Conservation (phyloP, 1,140 invertebrate genomes). For the Drosophila parabipectinata region DNA sequence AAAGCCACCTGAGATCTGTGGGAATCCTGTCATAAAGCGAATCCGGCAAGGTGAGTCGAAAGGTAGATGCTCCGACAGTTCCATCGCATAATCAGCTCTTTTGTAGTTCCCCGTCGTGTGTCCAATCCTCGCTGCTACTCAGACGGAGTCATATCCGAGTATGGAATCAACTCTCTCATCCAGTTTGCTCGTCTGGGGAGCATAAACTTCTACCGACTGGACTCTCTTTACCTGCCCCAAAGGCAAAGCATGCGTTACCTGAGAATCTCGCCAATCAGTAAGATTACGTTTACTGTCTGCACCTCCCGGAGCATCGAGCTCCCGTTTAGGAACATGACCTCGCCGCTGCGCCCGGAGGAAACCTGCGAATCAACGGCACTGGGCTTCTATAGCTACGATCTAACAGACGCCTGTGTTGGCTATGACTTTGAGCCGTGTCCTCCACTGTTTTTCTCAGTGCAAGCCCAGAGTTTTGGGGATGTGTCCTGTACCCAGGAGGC, state of each 20-base stretch:
- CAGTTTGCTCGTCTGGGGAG: constrained; percentile 86
- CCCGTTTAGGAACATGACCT: constrained; percentile 69
- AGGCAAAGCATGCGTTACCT: constrained; percentile 84
- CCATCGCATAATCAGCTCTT: too few relatives aligned
- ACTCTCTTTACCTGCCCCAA: constrained; percentile 88
- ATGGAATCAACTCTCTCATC: constrained; percentile 74
- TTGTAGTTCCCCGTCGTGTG: constrained; percentile 87
- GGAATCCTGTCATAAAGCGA: constrained; percentile 61
- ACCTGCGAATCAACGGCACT: constrained; percentile 65
- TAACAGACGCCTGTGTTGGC: constrained; percentile 86
- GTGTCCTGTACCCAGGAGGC: constrained; percentile 79
- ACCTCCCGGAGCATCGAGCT: constrained; percentile 84
- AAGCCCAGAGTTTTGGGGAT: constrained; percentile 75
- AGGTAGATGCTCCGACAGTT: not conserved
- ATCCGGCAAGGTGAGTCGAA: constrained; percentile 70
- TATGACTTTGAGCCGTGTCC: constrained; percentile 85
- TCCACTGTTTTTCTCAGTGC: constrained; percentile 87
- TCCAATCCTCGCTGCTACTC: constrained; percentile 87
- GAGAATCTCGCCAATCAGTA: constrained; percentile 84
- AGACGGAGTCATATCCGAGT: constrained; percentile 70
- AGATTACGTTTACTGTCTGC: constrained; percentile 85
- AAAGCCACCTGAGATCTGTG: constrained; percentile 42
- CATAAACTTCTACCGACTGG: constrained; percentile 87
- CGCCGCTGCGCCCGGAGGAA: constrained; percentile 32
- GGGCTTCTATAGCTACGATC: constrained; percentile 68